Evolutionary conservation across 2,113 vertebrate species (phyloP), one percentile per base, ranked within the genome.

Genomic region (Rhea pennata): DNA sequence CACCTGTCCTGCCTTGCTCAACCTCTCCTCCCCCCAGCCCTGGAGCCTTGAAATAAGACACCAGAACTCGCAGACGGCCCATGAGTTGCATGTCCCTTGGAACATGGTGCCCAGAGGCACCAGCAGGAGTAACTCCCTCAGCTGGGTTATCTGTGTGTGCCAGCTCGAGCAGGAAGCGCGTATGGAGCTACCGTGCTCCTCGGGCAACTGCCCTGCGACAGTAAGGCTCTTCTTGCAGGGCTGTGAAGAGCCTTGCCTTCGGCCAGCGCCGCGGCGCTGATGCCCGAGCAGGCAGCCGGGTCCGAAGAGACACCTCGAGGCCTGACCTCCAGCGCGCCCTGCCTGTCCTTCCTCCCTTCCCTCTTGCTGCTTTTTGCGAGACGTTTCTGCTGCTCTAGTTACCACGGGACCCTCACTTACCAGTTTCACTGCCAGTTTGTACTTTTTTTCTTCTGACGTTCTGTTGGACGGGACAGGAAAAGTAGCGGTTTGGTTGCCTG

Each of bases 351-450:
- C 24, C 2, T 8, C 76, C 73, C n/a, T 50, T 44, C 72, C 70
- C 42, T 4, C 84, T 33, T 19, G 56, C 31, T 59, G 56, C 6
- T 19, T 58, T 58, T 31, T 26, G 56, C 56, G 33, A 33, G 29
- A 33, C 10, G 8, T 58, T 17, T 11, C 33, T 36, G 56, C 31
- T 59, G 29, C 29, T 59, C 56, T 20, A 19, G 9, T 40, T 42
- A 24, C 12, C 11, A 0, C 0, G 3, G 4, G 27, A 29, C 42
- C 44, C 31, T 24, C 54, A 80, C 98, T 97, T 92, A 98, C 98
- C 93, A 98, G 93, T 83, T 96, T 98, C 95, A 98, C 97, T 1
- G 98, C 98, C 87, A 98, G 77, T 95, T 98, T 98, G 96, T 97
- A 98, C 17, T 89, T 96, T 31, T 95, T 97, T 17, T 91, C 97